Evolutionary conservation across 2,113 vertebrate genomes (phyloP), one percentile per base, ranked within the genome.

Genomic region (Chroicocephalus ridibundus): DNA sequence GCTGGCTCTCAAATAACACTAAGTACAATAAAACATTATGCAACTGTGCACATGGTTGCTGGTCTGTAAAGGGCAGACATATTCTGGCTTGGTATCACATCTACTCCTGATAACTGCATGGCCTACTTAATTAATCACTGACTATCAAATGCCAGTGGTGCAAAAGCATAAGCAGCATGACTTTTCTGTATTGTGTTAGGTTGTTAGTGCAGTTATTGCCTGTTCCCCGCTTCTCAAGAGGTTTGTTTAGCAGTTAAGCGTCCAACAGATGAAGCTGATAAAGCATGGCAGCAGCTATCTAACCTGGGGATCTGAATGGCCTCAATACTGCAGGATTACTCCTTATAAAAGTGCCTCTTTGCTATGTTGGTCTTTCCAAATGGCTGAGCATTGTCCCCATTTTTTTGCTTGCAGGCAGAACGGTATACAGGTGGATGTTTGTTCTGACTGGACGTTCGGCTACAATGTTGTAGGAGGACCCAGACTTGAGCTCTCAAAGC

Each of bases 201-300:
- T 34, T 61, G 19, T 18, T 27, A 9, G 27, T 32, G 25, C 32
- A 77, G 49, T 49, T 31, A n/a, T 6, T 52, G 25, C 69, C 79
- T 31, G 38, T 15, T 81, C 34, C 55, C 32, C 40, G 60, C 36
- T 90, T 19, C 77, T 70, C 72, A 70, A 66, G 36, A 2, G 5
- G 76, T 62, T 77, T 68, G 16, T 54, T 40, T 29, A 69, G 52
- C 47, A 47, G 16, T 38, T 54, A 44, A 46, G 60, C 2, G 51
- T 21, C 57, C 82, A 79, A 7, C 3, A 82, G 91, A 95, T 94
- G 49, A 86, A 88, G 66, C 15, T 75, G 93, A 93, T 91, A 92
- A 62, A 79, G 91, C 89, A 83, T 2, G 40, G 79, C 86, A 81
- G 78, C 90, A 71, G 62, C 36, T 72, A 76, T 78, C 89, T 54